These are phyloP conservation scores for Micronycteris hirsuta DNA, from an alignment of 2,113 vertebrate genomes.

Conservation along the genomic window DNA sequence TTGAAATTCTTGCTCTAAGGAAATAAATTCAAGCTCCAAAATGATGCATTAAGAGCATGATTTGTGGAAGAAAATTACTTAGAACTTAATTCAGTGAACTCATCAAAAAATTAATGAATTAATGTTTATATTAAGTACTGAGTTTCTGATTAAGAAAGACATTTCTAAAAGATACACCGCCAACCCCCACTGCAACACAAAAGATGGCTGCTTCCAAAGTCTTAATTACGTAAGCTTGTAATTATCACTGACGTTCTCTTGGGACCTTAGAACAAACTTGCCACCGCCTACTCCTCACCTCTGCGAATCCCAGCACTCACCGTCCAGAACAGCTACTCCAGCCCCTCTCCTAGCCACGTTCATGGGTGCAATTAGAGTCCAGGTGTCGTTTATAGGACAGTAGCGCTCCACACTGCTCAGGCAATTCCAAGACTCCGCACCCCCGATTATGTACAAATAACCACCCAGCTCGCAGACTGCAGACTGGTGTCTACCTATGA, in stretches of 20 bases:
- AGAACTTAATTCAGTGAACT: neutral
- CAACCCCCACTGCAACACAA: neutral
- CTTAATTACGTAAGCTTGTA: neutral
- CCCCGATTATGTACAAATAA: slow-evolving; percentile 94
- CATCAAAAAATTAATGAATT: neutral
- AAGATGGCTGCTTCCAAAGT: neutral
- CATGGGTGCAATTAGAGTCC: slow-evolving; percentile 94
- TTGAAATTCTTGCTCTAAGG: slow-evolving; percentile 19
- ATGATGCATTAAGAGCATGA: neutral
- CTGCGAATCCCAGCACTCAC: slow-evolving; percentile 72
- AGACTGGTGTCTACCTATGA: slow-evolving; percentile 94
- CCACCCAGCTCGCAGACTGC: slow-evolving; percentile 93
- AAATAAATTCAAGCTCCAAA: slow-evolving; percentile 1
- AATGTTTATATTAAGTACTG: neutral
- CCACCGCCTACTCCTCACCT: neutral
- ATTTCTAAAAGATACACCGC: neutral
- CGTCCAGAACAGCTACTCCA: slow-evolving; percentile 88
- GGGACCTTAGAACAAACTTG: neutral
- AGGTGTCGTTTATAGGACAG: slow-evolving; percentile 96
- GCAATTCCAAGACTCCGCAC: slow-evolving; percentile 98
- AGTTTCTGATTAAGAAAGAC: neutral
- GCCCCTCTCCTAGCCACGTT: slow-evolving; percentile 95
- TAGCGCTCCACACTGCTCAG: slow-evolving; percentile 95
- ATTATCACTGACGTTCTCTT: neutral
- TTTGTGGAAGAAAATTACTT: slow-evolving; percentile 4